phyloP scores from a whole-genome alignment of 1,140 invertebrate species.

The Luehdorfia chinensis region DNA sequence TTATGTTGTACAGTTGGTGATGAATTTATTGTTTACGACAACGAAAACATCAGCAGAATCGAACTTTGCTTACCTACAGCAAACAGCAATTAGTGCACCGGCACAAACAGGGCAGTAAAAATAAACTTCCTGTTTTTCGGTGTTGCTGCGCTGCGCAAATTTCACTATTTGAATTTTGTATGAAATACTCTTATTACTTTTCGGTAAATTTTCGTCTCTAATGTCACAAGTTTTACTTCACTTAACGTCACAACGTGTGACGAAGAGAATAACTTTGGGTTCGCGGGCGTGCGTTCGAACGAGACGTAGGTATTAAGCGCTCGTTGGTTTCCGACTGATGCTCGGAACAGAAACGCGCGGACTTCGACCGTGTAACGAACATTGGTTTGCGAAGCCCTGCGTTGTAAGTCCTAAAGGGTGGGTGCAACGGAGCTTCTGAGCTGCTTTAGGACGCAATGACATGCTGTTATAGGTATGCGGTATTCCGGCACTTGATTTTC shows the following conservation, averaged over 20 bases:
- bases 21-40: background rate
- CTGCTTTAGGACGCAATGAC: slow-evolving; percentile 9
- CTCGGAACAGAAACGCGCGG: slow-evolving; percentile 1
- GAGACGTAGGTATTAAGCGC: slow-evolving; percentile 38
- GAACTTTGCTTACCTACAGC: slow-evolving; percentile 57
- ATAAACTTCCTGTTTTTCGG: slow-evolving; percentile 27
- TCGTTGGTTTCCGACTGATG: slow-evolving; percentile 47
- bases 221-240: slow-evolving; percentile 47
- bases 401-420: background rate
- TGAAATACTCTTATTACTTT: background rate
- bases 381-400: background rate
- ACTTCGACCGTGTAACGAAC: background rate
- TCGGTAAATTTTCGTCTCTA: slow-evolving; percentile 18
- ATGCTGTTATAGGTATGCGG: slow-evolving; percentile 1
- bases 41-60: slow-evolving; percentile 25
- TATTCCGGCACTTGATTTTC: slow-evolving; percentile 10
- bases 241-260: slow-evolving; percentile 55
- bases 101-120: slow-evolving; percentile 40
- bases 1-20: background rate
- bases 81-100: slow-evolving; percentile 62
- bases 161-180: background rate
- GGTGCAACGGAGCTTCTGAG: slow-evolving; percentile 17
- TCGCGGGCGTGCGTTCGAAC: slow-evolving; percentile 25
- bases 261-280: slow-evolving; percentile 54
- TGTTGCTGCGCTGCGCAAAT: slow-evolving; percentile 14